Evolutionary conservation across 2,888 invertebrate species (phyloP).

Genomic region (Erannis defoliaria): DNA sequence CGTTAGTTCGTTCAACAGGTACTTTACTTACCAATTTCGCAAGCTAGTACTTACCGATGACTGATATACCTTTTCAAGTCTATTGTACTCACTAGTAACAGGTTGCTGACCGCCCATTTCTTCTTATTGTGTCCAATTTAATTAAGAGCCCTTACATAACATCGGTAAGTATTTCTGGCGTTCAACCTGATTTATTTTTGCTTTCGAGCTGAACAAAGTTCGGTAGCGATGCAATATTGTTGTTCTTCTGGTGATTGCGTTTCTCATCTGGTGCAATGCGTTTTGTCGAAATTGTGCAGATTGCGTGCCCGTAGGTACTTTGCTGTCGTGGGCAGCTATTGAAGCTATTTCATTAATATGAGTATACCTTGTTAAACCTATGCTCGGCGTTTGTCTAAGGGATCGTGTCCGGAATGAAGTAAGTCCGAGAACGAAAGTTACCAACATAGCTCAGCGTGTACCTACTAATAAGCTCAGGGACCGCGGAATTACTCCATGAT

Average conservation of each 20-base stretch:
- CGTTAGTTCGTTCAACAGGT: background rate
- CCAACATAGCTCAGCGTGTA: too few species aligned
- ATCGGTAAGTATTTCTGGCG: slow-evolving; percentile 15
- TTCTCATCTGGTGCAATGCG: slow-evolving; percentile 16
- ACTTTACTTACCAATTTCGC: background rate
- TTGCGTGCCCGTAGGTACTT: slow-evolving; percentile 12
- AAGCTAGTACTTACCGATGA: too few species aligned
- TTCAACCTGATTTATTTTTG: slow-evolving; percentile 18
- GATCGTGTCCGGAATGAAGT: too few species aligned
- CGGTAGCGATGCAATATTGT: slow-evolving; percentile 11
- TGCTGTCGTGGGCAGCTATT: too few species aligned
- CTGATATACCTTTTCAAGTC: slow-evolving; percentile 5
- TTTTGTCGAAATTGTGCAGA: slow-evolving; percentile 13
- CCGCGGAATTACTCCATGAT: too few species aligned
- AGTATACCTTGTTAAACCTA: too few species aligned
- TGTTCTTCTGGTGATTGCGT: slow-evolving; percentile 5
- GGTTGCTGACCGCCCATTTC: slow-evolving; percentile 8
- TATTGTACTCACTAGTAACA: background rate
- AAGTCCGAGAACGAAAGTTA: too few species aligned
- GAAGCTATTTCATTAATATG: too few species aligned
- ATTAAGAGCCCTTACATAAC: slow-evolving; percentile 23
- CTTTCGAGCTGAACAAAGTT: slow-evolving; percentile 9
- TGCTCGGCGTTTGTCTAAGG: too few species aligned
- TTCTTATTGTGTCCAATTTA: slow-evolving; percentile 19
- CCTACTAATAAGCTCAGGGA: too few species aligned